These are phyloP conservation scores for Acipenser ruthenus DNA, from an alignment of 2,797 vertebrate genomes.

Conservation along the genomic window DNA sequence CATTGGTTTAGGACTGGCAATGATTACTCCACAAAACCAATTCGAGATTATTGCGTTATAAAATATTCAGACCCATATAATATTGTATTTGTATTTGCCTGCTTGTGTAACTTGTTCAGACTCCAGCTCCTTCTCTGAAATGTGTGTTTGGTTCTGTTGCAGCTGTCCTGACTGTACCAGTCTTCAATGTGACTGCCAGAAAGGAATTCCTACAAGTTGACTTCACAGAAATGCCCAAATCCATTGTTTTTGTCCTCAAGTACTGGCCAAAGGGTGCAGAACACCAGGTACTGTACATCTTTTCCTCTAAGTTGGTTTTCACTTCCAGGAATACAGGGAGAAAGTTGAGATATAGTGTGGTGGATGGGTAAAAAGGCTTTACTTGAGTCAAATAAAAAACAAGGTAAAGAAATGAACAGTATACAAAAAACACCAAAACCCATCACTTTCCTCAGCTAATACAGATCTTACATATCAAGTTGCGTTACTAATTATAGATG, in stretches of 20 bases:
- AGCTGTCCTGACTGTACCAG: not conserved
- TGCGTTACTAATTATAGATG: no score
- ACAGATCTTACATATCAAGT: no score
- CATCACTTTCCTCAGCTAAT: no score
- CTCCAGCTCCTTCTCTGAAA: not conserved
- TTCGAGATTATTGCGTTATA: no score
- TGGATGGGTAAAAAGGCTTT: no score
- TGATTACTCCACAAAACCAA: no score
- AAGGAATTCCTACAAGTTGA: not conserved
- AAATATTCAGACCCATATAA: no score
- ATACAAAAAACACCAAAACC: no score
- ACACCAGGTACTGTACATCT: not conserved
- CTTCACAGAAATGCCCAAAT: not conserved
- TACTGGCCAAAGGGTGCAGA: not conserved
- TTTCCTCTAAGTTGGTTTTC: not conserved
- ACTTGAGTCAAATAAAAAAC: no score
- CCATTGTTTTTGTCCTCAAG: not conserved
- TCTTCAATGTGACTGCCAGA: not conserved
- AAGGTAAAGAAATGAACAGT: no score
- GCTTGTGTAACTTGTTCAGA: not conserved
- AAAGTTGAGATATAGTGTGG: no score
- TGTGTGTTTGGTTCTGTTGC: not conserved
- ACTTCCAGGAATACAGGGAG: not conserved
- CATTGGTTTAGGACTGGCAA: no score
- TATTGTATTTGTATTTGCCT: not conserved